Percentiles rank a stretch among this genome's conserved stretches.
Conservation (phyloP, 2,888 invertebrate species). For the Yponomeuta plumbellus region DNA sequence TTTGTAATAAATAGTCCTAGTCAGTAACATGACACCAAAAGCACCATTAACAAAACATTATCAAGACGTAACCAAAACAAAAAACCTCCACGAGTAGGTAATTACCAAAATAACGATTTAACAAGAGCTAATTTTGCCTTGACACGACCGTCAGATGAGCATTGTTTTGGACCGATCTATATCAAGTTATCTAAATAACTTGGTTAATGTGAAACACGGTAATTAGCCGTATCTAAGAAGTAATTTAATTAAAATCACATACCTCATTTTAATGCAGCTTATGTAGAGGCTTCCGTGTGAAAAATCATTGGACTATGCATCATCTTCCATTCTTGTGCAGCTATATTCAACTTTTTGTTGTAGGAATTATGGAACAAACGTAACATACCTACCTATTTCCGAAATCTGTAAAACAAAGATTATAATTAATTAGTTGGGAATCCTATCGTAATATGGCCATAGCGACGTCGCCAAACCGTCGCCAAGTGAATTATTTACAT, state of each 20-base stretch:
- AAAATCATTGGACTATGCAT: not conserved
- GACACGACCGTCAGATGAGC: not conserved
- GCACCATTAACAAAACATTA: not conserved
- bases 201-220: slow-evolving; percentile 2
- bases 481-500: too few species aligned
- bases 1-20: too few species aligned
- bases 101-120: slow-evolving; percentile 9
- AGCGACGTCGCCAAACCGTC: too few species aligned
- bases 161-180: not conserved
- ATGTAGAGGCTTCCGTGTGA: slow-evolving; percentile 2
- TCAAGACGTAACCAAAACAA: not conserved
- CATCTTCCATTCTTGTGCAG: not conserved
- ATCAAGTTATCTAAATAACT: not conserved
- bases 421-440: too few species aligned
- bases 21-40: too few species aligned
- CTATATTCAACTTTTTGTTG: too few species aligned
- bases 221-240: not conserved
- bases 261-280: not conserved
- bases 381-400: too few species aligned
- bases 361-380: too few species aligned
- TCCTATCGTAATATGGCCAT: too few species aligned
- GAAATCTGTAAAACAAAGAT: too few species aligned
- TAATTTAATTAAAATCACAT: slow-evolving; percentile 4
- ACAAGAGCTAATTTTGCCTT: not conserved
- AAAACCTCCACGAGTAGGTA: not conserved